These are phyloP conservation scores for Nylanderia fulva DNA, from an alignment of 1,140 invertebrate genomes.

Conservation along the genomic window DNA sequence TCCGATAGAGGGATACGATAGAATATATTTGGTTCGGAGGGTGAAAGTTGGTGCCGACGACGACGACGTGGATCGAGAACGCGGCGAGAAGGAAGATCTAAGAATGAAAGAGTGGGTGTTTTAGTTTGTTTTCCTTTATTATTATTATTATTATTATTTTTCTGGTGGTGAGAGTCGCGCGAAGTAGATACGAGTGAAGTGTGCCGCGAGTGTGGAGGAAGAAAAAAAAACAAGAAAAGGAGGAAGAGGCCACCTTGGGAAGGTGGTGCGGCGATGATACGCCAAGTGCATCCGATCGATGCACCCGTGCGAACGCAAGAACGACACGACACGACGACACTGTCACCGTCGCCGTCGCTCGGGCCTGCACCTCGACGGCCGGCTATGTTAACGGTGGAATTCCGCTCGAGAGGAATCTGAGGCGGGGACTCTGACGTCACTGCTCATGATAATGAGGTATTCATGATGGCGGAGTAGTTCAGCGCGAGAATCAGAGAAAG, in stretches of 20 bases:
- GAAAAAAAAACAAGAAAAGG: too few species aligned
- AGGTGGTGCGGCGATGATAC: constrained; percentile 50
- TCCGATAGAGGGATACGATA: background rate
- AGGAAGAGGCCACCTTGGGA: constrained; percentile 44
- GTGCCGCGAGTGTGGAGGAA: too few species aligned
- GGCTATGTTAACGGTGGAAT: constrained; percentile 88
- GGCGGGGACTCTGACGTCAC: constrained; percentile 90
- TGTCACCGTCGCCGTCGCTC: constrained; percentile 43
- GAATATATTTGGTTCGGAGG: background rate
- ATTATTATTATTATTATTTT: too few species aligned
- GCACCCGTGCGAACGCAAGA: constrained; percentile 62
- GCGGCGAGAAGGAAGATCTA: constrained; percentile 10
- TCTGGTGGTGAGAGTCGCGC: too few species aligned
- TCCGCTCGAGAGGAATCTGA: constrained; percentile 90
- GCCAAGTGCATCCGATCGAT: constrained; percentile 38
- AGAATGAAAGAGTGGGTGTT: too few species aligned
- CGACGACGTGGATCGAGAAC: background rate
- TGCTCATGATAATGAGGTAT: constrained; percentile 93
- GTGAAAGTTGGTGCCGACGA: background rate
- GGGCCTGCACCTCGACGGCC: constrained; percentile 62
- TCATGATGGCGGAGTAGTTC: constrained; percentile 92
- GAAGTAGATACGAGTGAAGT: too few species aligned
- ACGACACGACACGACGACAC: constrained; percentile 54
- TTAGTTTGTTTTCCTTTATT: too few species aligned
- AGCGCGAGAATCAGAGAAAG: constrained; percentile 74